Conservation (phyloP, 2,888 invertebrate genomes). For the Morpho deidamia region DNA sequence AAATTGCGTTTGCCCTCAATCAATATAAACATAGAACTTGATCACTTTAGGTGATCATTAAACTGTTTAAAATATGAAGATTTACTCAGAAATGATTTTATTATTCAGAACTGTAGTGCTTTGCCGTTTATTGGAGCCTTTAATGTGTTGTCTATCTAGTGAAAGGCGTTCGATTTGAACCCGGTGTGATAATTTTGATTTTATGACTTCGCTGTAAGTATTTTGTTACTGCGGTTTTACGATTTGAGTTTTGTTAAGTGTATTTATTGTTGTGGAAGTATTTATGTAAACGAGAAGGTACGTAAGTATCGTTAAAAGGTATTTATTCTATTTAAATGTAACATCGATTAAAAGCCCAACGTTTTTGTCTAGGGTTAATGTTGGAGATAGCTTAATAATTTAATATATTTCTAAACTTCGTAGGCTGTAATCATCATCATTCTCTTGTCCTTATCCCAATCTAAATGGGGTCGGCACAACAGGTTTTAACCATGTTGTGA, state of each 20-base stretch:
- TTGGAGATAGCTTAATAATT: too few species aligned
- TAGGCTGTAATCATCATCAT: too few species aligned
- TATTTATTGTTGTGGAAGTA: background rate
- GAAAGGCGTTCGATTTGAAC: conserved; percentile 19
- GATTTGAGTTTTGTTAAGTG: conserved; percentile 16
- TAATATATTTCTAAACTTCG: too few species aligned
- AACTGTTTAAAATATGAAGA: conserved; percentile 25
- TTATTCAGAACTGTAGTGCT: conserved; percentile 19
- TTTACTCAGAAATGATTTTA: conserved; percentile 18
- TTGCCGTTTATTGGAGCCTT: conserved; percentile 19
- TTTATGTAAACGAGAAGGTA: too few species aligned
- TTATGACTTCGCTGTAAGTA: conserved; percentile 17
- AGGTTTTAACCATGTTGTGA: too few species aligned
- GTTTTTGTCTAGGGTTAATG: too few species aligned
- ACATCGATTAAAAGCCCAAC: too few species aligned
- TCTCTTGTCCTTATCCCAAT: too few species aligned
- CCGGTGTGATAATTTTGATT: conserved; percentile 18
- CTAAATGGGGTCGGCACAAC: too few species aligned
- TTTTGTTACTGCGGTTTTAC: conserved; percentile 12
- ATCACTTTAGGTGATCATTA: conserved; percentile 21
- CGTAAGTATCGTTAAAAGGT: too few species aligned
- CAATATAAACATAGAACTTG: conserved; percentile 24
- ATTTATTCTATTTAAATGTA: too few species aligned
- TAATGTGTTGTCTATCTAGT: conserved; percentile 21
- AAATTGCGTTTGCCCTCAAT: conserved; percentile 20